Evolutionary conservation across 2,113 vertebrate genomes (phyloP).

Genomic region (Caracal caracal): DNA sequence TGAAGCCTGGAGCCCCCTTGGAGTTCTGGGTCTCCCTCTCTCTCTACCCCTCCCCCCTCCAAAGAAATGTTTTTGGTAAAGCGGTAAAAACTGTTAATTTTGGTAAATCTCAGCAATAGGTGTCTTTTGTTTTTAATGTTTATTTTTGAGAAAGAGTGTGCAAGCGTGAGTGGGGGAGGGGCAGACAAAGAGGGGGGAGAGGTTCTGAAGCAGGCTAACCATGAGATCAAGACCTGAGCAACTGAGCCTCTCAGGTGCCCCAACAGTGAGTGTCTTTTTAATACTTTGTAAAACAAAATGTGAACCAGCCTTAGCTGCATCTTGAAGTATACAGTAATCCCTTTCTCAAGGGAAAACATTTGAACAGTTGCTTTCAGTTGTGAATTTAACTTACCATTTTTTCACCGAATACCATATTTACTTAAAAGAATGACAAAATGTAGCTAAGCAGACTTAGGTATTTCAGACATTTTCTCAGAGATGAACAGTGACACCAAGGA

Average conservation of each 20-base stretch:
- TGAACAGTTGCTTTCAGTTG: conserved; percentile 1
- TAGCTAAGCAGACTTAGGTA: background rate
- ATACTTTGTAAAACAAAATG: background rate
- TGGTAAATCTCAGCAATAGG: background rate
- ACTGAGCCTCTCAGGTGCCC: no score
- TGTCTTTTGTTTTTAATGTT: background rate
- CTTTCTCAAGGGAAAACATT: background rate
- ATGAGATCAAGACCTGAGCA: no score
- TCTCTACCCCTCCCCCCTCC: no score
- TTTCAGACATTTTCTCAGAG: background rate
- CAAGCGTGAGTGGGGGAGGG: no score
- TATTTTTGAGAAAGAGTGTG: no score
- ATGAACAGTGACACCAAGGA: background rate
- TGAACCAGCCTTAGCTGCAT: background rate
- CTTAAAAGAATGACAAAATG: background rate
- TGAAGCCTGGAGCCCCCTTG: no score
- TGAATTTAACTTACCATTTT: background rate
- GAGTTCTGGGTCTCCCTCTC: no score
- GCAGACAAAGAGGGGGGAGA: no score
- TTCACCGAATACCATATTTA: conserved; percentile 8
- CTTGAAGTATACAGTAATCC: background rate
- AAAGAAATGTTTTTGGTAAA: background rate
- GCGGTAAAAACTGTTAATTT: background rate
- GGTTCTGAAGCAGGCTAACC: no score
- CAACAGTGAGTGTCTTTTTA: background rate